Base-by-base conservation (phyloP, 2,113 vertebrate genomes). In the Pterocles gutturalis region DNA sequence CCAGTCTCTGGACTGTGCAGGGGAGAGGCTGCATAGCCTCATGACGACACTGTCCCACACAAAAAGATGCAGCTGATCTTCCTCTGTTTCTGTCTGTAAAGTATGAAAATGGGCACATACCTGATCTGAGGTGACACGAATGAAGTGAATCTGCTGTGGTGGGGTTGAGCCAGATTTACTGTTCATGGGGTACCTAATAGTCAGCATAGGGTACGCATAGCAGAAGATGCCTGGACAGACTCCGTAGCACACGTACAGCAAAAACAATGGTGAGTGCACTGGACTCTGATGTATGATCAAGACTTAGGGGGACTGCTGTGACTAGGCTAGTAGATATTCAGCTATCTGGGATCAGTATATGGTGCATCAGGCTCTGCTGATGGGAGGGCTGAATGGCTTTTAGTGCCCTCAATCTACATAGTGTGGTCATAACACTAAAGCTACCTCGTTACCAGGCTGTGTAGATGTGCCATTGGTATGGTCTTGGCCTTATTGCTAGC, bases 201-300 rank as follows among this genome's bases (percentile, higher is more conserved):
- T 19, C 33, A 31, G 17, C 62, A 57, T 5, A 49, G 28, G 8
- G 11, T 18, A 20, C 15, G 2, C 33, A 33, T 26, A 66, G 36
- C 22, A 2, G 25, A 70, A 31, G 31, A 14, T 66, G 9, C 25
- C 17, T 22, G 28, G 11, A 11, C 36, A 80, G 69, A 54, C 7
- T 49, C 11, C 0, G 0, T 19, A n/a, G 55, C 11, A 33, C 0
- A 0, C 2, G 3, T 19, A 5, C 4, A 53, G 9, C 17, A 70
- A 60, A 14, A 36, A 41, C 43, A 55, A 0, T 6, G 31, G 24
- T 43, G 65, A 79, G 29, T 60, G 13, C 22, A 41, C 8, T 25
- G 13, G 17, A 9, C 16, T 31, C 31, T 71, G 38, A 16, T 31
- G 24, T 34, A 18, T 24, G 43, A 54, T 69, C 26, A 17, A 43